phyloP scores from a whole-genome alignment of 1,140 invertebrate genomes.

The Magallana gigas region DNA sequence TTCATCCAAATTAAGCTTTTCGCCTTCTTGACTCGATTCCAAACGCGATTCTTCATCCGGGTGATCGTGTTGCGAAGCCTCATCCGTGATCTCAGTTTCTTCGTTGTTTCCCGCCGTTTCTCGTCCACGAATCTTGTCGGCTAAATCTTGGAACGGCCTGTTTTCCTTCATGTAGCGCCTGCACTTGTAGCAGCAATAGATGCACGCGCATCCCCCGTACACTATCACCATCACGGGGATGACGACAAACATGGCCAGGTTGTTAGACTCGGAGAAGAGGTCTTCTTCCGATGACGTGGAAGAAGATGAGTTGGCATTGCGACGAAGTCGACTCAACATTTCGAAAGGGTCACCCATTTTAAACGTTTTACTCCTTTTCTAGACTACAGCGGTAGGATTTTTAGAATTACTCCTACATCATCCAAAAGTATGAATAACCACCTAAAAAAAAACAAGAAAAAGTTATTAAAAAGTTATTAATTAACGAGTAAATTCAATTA shows the following conservation, averaged over 20 bases:
- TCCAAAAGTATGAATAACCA: too few species aligned
- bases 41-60: neutral
- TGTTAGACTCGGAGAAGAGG: constrained; percentile 68
- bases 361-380: too few species aligned
- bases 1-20: too few species aligned
- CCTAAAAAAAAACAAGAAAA: too few species aligned
- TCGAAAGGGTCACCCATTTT: neutral
- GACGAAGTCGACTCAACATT: constrained; percentile 4
- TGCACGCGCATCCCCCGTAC: constrained; percentile 66
- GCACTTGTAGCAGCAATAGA: constrained; percentile 69
- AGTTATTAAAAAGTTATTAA: too few species aligned
- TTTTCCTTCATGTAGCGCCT: constrained; percentile 58
- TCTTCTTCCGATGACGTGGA: constrained; percentile 62
- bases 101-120: constrained; percentile 23
- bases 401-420: too few species aligned
- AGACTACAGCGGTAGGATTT: too few species aligned
- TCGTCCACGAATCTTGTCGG: neutral
- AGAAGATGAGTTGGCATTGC: neutral
- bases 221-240: constrained; percentile 66
- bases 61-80: neutral
- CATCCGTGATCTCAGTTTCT: neutral
- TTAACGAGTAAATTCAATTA: too few species aligned
- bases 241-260: constrained; percentile 71
- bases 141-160: neutral
- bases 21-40: neutral